Evolutionary conservation across 2,113 vertebrate genomes (phyloP), one percentile per base, ranked within the genome.

Genomic region (Drymodes brunneopygia): DNA sequence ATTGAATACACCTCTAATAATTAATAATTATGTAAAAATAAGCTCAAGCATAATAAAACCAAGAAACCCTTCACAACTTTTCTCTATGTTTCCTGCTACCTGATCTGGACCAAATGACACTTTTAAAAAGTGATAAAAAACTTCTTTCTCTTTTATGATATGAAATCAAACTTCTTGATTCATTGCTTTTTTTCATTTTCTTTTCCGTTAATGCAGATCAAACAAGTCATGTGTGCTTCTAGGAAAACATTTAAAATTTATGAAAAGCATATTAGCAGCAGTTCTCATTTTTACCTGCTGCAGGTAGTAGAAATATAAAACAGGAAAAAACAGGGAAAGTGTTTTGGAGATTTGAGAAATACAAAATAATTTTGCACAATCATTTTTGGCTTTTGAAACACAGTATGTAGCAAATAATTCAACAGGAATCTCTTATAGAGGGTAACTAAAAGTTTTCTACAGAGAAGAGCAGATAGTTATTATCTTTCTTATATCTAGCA

Each of bases 181-280:
- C 8, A 11, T 50, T 44, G 35, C 3, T 31, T 16, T 62, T 38
- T 60, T 3, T 2, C 7, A 48, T 42, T 51, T 42, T 66, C 36
- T 72, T 18, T 31, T 2, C 29, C 11, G 58, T 58, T 65, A 69
- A 84, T 51, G 24, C 5, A 69, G 27, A 25, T 56, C 10, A 84
- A 81, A 57, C 2, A 71, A 36, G 1, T 66, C 0, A 48, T 18
- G 0, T 15, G 7, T 17, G 2, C 3, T 45, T 50, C 36, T 42
- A 66, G 18, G 27, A 42, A 21, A 61, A 44, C 28, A 38, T 28
- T 11, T 47, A 21, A 53, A 58, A 42, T 1, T 23, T 38, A 21
- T 33, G 12, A 81, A 70, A 53, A 66, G 0, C 3, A 24, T 14
- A 24, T 48, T 20, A 74, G 1, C 14, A 65, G 28, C 81, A 58